These are phyloP conservation scores for Nephila pilipes DNA, from an alignment of 1,140 invertebrate species.

Conservation along the genomic window DNA sequence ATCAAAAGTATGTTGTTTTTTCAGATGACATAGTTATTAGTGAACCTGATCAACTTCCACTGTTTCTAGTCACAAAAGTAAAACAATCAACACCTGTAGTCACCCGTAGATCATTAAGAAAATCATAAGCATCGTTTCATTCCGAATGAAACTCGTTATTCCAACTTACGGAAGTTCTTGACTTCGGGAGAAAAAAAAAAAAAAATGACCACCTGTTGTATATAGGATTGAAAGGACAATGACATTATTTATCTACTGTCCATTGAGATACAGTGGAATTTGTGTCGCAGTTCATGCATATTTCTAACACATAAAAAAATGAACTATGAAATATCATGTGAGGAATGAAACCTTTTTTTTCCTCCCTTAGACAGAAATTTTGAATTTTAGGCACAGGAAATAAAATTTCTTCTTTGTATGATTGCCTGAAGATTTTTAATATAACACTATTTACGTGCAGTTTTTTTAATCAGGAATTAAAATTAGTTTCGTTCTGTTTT, in stretches of 20 bases:
- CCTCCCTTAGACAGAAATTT: background rate
- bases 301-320: background rate
- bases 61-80: slow-evolving; percentile 12
- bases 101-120: slow-evolving; percentile 30
- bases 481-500: too few species aligned
- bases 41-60: slow-evolving; percentile 1
- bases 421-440: too few species aligned
- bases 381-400: background rate
- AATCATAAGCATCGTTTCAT: slow-evolving; percentile 22
- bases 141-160: slow-evolving; percentile 18
- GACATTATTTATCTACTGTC: slow-evolving; percentile 19
- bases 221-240: slow-evolving; percentile 10
- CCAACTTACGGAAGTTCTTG: slow-evolving; percentile 26
- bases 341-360: slow-evolving; percentile 4
- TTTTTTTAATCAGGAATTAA: too few species aligned
- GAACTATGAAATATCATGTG: background rate
- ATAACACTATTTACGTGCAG: too few species aligned
- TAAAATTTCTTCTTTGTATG: background rate
- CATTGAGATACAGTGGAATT: slow-evolving; percentile 15
- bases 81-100: slow-evolving; percentile 10
- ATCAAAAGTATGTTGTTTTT: background rate
- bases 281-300: slow-evolving; percentile 26
- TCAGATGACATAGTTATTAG: slow-evolving; percentile 9
- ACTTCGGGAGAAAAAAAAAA: slow-evolving; percentile 1
- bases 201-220: slow-evolving; percentile 1